These are phyloP conservation scores for Tenualosa thibaudeaui DNA, from an alignment of 2,797 vertebrate species.

Conservation along the genomic window DNA sequence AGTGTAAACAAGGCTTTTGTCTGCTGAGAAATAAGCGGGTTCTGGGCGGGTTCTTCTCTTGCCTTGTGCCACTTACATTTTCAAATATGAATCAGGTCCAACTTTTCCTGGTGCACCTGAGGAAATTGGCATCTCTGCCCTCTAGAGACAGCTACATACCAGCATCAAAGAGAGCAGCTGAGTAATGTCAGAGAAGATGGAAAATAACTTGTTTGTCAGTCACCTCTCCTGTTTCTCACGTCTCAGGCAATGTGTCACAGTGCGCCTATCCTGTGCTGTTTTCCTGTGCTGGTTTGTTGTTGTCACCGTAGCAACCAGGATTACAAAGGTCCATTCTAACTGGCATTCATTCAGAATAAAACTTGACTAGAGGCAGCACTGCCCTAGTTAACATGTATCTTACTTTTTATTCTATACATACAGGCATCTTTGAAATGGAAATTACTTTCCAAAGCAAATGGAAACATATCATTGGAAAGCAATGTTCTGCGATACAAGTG, in stretches of 20 bases:
- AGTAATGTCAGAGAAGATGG: slow-evolving; percentile 31
- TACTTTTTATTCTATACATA: neutral
- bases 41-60: no score
- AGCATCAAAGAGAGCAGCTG: slow-evolving; percentile 30
- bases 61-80: slow-evolving; percentile 60
- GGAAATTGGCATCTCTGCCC: slow-evolving; percentile 69
- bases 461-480: no score
- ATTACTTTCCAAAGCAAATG: neutral
- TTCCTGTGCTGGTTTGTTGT: slow-evolving; percentile 63
- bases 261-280: slow-evolving; percentile 37
- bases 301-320: slow-evolving; percentile 64
- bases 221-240: slow-evolving; percentile 28
- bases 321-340: neutral
- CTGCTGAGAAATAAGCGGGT: neutral
- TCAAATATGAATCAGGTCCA: slow-evolving; percentile 71
- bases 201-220: neutral
- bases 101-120: slow-evolving; percentile 66
- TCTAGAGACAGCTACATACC: slow-evolving; percentile 39
- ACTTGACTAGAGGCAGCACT: neutral
- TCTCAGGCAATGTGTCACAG: slow-evolving; percentile 43
- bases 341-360: neutral
- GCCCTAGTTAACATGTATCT: neutral
- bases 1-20: neutral
- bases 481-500: neutral
- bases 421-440: neutral